A percentile compares a stretch with the other conserved stretches of the same genome.
phyloP scores from a whole-genome alignment of 2,888 invertebrate species.

The Oxyscelio sp. region DNA sequence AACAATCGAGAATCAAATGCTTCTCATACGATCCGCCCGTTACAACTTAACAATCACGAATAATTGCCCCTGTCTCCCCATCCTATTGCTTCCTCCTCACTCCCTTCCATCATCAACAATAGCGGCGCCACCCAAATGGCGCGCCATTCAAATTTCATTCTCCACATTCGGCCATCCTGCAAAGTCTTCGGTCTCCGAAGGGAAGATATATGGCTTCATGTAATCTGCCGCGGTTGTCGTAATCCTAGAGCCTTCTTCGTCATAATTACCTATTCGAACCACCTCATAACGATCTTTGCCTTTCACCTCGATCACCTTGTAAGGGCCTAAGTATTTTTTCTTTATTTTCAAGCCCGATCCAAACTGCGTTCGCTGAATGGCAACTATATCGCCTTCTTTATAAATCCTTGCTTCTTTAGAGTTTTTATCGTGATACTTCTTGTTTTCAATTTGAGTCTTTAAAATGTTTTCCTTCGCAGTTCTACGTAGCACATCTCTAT shows the following conservation, averaged over 20 bases:
- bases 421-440: slow-evolving; percentile 51
- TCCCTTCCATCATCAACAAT: too few species aligned
- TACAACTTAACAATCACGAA: too few species aligned
- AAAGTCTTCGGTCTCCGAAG: slow-evolving; percentile 30
- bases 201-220: slow-evolving; percentile 59
- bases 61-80: too few species aligned
- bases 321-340: slow-evolving; percentile 74
- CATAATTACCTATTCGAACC: slow-evolving; percentile 32
- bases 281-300: slow-evolving; percentile 73
- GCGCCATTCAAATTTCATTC: neutral
- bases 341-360: slow-evolving; percentile 73
- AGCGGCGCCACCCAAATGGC: too few species aligned
- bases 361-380: slow-evolving; percentile 70
- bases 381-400: slow-evolving; percentile 61
- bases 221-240: slow-evolving; percentile 68
- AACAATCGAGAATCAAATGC: too few species aligned
- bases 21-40: too few species aligned
- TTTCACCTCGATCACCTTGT: slow-evolving; percentile 65
- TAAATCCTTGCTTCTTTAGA: slow-evolving; percentile 76
- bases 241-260: slow-evolving; percentile 58
- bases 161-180: neutral
- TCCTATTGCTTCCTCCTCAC: too few species aligned
- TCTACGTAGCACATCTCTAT: slow-evolving; percentile 55
- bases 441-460: slow-evolving; percentile 79
- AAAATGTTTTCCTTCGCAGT: slow-evolving; percentile 59